Conservation (phyloP, 2,888 invertebrate genomes). For the Cistogaster globosa region DNA sequence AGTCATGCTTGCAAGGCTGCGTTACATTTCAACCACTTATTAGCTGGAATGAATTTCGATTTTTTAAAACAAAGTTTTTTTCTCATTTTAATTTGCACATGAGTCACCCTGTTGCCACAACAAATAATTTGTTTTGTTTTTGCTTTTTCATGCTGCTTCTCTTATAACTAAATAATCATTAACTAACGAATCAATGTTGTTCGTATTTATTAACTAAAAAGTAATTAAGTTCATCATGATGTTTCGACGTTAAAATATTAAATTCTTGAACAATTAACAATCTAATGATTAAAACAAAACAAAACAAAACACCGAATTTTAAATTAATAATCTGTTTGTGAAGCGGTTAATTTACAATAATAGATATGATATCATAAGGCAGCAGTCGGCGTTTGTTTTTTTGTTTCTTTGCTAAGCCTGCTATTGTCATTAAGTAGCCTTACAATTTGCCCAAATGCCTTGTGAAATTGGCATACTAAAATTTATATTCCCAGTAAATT, state of each 20-base stretch:
- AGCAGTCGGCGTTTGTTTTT: background rate
- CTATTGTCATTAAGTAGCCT: background rate
- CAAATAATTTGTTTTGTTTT: background rate
- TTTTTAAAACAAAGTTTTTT: too few species aligned
- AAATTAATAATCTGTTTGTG: background rate
- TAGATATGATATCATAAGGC: conserved; percentile 58
- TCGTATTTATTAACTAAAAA: background rate
- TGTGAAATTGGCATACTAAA: background rate
- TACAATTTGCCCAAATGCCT: background rate
- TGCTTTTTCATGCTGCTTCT: too few species aligned
- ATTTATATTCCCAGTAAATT: background rate
- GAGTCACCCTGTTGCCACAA: background rate
- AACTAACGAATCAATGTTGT: too few species aligned
- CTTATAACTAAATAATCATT: too few species aligned
- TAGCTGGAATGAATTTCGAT: too few species aligned
- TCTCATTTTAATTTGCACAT: background rate
- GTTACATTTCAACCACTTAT: too few species aligned
- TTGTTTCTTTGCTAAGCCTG: background rate
- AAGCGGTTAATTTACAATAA: background rate
- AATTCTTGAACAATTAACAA: background rate
- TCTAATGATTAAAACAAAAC: background rate
- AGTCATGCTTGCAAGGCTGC: too few species aligned
- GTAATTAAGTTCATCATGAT: background rate
- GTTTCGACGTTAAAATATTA: background rate
- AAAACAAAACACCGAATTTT: background rate